Evolutionary conservation across 2,888 invertebrate genomes (phyloP), one percentile per base, ranked within the genome.

Genomic region (Hypomecis atomaria): DNA sequence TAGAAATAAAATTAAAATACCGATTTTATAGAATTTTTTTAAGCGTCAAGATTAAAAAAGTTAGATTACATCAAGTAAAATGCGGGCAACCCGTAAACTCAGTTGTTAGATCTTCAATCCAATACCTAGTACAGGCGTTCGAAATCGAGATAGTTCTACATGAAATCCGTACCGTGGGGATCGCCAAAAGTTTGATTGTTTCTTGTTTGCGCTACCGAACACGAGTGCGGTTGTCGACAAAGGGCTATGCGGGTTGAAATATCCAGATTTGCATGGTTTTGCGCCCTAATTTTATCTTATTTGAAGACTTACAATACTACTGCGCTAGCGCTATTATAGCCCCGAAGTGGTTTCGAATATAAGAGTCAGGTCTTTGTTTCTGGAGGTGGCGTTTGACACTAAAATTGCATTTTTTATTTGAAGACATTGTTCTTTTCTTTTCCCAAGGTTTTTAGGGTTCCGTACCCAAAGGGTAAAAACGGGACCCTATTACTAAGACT

Each of bases 141-240:
- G 36, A 37, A 13, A 23, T 33, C 5, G 40, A 42, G 40, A 33
- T 36, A 43, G 40, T 9, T 44, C 42, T 49, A 49, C 33, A 23
- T 52, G 40, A 42, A 59, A 59, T 54, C 54, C 38, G 47, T 56
- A 40, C 52, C 50, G 55, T 38, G 9, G 54, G 63, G 59, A 59
- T 59, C 13, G 54, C 38, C 13, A 42, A 49, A 53, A 56, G 50
- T 63, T 63, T 63, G 63, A 58, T 59, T 64, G 59, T 52, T 64
- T 56, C 64, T 59, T 59, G 64, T 64, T 64, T 59, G 54, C 55
- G 59, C 9, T 53, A 59, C 55, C 45, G 47, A 56, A 56, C 56
- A 45, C 47, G 59, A 50, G 49, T 52, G 59, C 23, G 48, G 59
- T 59, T n/a, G 45, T 52, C 52, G 23, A 56, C 57, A 61, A 65